phyloP scores from a whole-genome alignment of 2,888 invertebrate species.

The Yponomeuta evonymella region DNA sequence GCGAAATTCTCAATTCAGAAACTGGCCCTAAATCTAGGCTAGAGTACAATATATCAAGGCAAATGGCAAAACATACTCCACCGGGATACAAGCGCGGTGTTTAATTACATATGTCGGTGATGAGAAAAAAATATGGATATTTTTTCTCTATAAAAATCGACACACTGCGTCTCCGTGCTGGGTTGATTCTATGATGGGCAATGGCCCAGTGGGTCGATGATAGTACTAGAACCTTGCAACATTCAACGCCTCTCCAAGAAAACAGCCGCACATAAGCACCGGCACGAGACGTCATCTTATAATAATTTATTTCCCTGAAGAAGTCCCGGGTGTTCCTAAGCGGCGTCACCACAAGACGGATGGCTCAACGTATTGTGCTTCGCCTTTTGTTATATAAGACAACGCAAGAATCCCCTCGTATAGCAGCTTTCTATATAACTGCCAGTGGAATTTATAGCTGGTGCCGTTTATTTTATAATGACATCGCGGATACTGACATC shows the following conservation, averaged over 20 bases:
- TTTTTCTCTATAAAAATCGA: too few species aligned
- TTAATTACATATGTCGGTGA: too few species aligned
- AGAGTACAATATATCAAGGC: too few species aligned
- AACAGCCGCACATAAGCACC: neutral
- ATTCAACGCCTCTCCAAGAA: neutral
- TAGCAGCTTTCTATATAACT: neutral
- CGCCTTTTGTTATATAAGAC: conserved; percentile 31
- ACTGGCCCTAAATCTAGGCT: too few species aligned
- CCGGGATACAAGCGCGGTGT: too few species aligned
- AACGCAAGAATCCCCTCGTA: neutral
- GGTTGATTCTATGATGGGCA: too few species aligned
- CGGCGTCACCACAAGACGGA: conserved; percentile 34
- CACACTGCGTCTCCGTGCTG: too few species aligned
- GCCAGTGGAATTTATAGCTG: neutral
- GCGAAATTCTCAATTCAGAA: too few species aligned
- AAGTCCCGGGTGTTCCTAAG: conserved; percentile 12
- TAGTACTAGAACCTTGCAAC: too few species aligned
- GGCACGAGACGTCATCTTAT: neutral
- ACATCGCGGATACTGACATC: neutral
- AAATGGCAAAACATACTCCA: too few species aligned
- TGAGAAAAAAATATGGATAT: too few species aligned
- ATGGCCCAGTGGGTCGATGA: too few species aligned
- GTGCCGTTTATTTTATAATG: conserved; percentile 11
- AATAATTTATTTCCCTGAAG: conserved; percentile 13
- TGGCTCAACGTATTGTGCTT: conserved; percentile 30